A percentile compares a stretch with the other conserved stretches of the same genome.
phyloP scores from a whole-genome alignment of 2,113 vertebrate genomes.

The Climacteris rufus region DNA sequence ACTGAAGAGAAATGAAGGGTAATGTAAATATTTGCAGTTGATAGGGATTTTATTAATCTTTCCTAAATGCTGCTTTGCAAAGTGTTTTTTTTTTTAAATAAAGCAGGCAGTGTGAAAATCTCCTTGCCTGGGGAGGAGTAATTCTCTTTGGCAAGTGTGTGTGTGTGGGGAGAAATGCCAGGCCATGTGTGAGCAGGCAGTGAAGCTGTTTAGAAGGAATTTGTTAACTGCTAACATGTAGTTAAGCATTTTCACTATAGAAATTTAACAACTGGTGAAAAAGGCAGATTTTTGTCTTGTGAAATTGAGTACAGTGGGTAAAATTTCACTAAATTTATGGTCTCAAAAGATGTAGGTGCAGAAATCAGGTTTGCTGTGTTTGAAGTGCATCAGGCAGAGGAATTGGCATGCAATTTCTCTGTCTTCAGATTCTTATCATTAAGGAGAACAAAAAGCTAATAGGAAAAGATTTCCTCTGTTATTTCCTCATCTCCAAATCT shows the following conservation, averaged over 20 bases:
- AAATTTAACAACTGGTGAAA: neutral
- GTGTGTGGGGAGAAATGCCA: neutral
- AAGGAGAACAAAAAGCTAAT: constrained; percentile 41
- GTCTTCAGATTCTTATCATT: constrained; percentile 38
- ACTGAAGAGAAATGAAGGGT: neutral
- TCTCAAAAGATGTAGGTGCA: neutral
- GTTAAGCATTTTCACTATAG: neutral
- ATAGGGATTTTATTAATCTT: neutral
- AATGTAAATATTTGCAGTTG: neutral
- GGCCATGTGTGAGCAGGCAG: neutral
- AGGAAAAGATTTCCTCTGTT: constrained; percentile 42
- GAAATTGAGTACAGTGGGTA: neutral
- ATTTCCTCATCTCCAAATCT: constrained; percentile 39
- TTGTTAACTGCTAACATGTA: neutral
- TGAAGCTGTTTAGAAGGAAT: neutral
- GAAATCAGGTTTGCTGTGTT: neutral
- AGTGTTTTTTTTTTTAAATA: neutral
- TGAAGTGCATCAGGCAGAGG: constrained; percentile 2
- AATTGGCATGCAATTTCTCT: constrained; percentile 20
- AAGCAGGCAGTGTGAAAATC: neutral
- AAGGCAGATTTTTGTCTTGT: neutral
- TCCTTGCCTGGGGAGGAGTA: neutral
- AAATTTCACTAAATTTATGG: neutral
- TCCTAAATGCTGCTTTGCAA: neutral
- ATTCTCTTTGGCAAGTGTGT: neutral